Conservation (phyloP, 2,888 invertebrate species). For the Conus canariensis region DNA sequence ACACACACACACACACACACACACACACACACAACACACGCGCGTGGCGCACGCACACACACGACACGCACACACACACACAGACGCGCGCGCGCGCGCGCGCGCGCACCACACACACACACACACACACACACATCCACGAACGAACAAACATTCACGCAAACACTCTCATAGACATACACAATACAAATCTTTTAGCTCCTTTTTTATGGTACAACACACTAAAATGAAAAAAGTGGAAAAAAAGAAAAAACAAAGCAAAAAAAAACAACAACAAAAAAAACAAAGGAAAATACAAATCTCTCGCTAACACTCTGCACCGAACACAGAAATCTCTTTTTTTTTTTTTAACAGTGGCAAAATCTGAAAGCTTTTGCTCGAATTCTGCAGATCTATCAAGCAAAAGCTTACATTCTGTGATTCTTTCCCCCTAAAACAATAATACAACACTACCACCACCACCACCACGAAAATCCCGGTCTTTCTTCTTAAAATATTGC, state of each 20-base stretch:
- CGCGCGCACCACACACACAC: neutral
- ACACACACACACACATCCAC: slow-evolving; percentile 2
- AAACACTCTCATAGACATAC: neutral
- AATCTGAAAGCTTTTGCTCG: too few species aligned
- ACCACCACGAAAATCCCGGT: too few species aligned
- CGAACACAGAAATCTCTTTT: too few species aligned
- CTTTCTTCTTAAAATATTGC: too few species aligned
- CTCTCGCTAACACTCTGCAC: too few species aligned
- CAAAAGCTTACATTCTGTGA: too few species aligned
- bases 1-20: neutral
- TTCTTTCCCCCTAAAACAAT: too few species aligned
- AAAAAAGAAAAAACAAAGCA: neutral
- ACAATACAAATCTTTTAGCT: neutral
- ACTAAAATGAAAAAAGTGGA: neutral
- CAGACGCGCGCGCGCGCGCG: neutral
- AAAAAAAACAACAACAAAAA: neutral
- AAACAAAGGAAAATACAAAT: neutral
- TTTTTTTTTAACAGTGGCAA: too few species aligned
- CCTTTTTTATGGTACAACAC: neutral
- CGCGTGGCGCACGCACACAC: too few species aligned
- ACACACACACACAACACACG: neutral
- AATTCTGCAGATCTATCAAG: too few species aligned
- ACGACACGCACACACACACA: slow-evolving; percentile 9
- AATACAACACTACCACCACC: too few species aligned
- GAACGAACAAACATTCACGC: too few species aligned